Conservation (phyloP, 1,140 invertebrate genomes). For the Eumeta japonica region DNA sequence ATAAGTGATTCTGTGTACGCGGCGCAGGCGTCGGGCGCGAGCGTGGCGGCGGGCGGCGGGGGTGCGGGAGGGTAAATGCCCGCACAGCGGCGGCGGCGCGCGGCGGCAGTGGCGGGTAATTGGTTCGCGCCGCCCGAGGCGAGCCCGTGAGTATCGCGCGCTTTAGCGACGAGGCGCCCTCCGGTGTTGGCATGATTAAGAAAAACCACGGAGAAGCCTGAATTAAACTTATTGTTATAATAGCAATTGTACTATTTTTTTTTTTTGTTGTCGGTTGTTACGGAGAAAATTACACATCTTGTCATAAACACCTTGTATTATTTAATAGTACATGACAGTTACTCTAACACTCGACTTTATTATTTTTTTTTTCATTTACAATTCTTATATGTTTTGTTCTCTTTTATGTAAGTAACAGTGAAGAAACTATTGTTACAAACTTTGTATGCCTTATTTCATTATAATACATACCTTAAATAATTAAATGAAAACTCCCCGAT, state of each 20-base stretch:
- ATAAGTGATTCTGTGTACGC: conserved; percentile 27
- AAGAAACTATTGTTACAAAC: too few relatives aligned
- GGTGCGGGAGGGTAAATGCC: conserved; percentile 35
- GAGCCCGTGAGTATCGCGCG: conserved; percentile 59
- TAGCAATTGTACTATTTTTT: not conserved
- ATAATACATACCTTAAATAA: too few relatives aligned
- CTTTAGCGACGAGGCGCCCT: conserved; percentile 55
- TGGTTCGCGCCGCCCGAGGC: conserved; percentile 53
- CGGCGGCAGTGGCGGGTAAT: conserved; percentile 37
- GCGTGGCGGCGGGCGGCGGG: conserved; percentile 11
- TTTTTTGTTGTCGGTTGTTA: not conserved
- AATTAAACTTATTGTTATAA: not conserved
- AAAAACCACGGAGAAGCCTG: not conserved
- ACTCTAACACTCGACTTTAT: too few relatives aligned
- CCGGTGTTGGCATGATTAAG: not conserved
- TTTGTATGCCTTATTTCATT: too few relatives aligned
- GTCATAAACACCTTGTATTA: not conserved
- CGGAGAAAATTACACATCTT: not conserved
- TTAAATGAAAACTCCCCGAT: too few relatives aligned
- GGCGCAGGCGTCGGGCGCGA: conserved; percentile 12
- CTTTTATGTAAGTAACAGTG: too few relatives aligned
- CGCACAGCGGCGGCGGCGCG: conserved; percentile 39
- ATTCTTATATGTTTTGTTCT: too few relatives aligned
- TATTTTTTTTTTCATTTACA: too few relatives aligned
- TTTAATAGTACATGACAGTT: too few relatives aligned